A percentile compares a stretch with the other conserved stretches of the same genome.
phyloP scores from a whole-genome alignment of 2,797 vertebrate species.

The Odontamblyopus rebecca region DNA sequence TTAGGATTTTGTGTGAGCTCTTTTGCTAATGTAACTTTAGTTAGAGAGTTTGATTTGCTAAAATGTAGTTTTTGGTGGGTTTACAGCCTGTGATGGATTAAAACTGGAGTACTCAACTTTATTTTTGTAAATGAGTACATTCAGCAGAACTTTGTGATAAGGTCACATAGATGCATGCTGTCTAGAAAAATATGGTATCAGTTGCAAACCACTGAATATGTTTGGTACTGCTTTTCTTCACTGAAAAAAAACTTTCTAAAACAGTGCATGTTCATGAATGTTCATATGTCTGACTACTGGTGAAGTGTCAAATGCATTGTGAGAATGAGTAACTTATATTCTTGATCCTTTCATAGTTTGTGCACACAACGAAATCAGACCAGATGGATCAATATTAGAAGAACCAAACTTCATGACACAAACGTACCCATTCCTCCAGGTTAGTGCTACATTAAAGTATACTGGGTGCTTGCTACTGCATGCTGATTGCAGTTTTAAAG shows the following conservation, averaged over 20 bases:
- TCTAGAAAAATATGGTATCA: no score
- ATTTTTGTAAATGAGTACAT: no score
- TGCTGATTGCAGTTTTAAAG: slow-evolving; percentile 77
- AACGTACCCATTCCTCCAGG: slow-evolving; percentile 35
- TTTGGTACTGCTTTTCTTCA: background rate
- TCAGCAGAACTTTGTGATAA: background rate
- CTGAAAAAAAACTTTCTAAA: background rate
- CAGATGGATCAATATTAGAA: background rate
- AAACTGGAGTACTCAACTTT: no score
- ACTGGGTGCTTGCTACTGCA: slow-evolving; percentile 62
- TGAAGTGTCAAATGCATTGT: background rate
- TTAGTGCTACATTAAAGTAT: slow-evolving; percentile 54
- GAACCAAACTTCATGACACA: slow-evolving; percentile 18
- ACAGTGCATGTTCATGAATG: background rate
- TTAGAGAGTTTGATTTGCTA: background rate
- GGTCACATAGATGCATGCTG: no score
- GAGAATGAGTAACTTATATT: background rate
- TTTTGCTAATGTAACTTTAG: no score
- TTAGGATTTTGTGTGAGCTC: no score
- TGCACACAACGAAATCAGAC: background rate
- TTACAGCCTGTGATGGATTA: background rate
- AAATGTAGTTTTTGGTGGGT: no score
- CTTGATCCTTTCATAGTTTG: background rate
- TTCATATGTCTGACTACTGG: background rate
- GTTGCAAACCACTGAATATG: no score